These are phyloP conservation scores for Zhengitettix transpicula DNA, from an alignment of 2,888 invertebrate genomes.

Conservation along the genomic window DNA sequence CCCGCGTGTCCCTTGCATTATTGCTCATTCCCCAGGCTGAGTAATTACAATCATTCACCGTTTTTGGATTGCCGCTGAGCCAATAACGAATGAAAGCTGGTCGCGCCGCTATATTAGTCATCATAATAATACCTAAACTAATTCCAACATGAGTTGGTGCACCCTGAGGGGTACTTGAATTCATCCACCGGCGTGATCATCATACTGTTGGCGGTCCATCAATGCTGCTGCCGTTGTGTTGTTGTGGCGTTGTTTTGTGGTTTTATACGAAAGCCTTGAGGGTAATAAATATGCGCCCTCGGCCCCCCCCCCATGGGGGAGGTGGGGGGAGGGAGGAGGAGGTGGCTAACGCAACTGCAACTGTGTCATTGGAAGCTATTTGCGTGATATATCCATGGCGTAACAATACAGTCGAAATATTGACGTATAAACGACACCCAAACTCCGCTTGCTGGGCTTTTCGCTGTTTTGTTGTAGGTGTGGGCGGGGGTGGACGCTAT, in stretches of 20 bases:
- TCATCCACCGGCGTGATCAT: constrained; percentile 10
- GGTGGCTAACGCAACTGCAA: constrained; percentile 7
- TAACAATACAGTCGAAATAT: constrained; percentile 13
- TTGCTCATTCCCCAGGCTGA: too few species aligned
- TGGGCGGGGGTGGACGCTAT: constrained; percentile 5
- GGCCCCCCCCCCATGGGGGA: constrained; percentile 7
- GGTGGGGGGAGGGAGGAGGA: not conserved
- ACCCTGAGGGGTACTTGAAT: constrained; percentile 13
- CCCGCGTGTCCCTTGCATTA: too few species aligned
- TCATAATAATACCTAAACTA: constrained; percentile 12
- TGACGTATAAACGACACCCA: constrained; percentile 13
- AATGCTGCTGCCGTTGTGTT: constrained; percentile 1
- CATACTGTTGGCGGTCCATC: constrained; percentile 11
- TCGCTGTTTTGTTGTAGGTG: constrained; percentile 8
- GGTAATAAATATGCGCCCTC: constrained; percentile 14
- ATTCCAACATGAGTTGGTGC: constrained; percentile 12
- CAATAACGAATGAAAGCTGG: constrained; percentile 10
- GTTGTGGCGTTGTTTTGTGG: constrained; percentile 12
- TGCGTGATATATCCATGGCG: constrained; percentile 9
- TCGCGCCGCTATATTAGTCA: constrained; percentile 6
- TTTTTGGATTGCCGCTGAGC: constrained; percentile 7
- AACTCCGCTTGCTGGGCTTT: constrained; percentile 1
- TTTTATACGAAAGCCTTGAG: constrained; percentile 15
- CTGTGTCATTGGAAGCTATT: constrained; percentile 12
- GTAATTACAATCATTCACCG: constrained; percentile 11